These are phyloP conservation scores for Eupithecia pulchellata DNA, from an alignment of 2,888 invertebrate genomes.

Conservation along the genomic window DNA sequence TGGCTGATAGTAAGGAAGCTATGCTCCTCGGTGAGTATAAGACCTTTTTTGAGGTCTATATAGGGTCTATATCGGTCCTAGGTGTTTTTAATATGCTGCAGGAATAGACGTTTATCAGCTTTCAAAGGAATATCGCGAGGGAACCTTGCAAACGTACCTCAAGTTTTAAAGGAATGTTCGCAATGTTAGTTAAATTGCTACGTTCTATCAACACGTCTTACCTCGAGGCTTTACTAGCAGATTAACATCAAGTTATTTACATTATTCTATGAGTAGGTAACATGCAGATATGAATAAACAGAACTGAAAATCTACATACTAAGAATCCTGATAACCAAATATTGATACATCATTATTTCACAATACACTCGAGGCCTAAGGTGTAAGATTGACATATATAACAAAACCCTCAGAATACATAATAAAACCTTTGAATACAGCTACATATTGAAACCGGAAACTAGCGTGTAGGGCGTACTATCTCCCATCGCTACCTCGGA, in stretches of 20 bases:
- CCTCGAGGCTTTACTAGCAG: too few species aligned
- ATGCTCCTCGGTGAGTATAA: constrained; percentile 48
- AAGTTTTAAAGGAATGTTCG: too few species aligned
- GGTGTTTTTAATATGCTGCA: too few species aligned
- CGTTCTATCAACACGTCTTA: too few species aligned
- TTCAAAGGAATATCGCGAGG: too few species aligned
- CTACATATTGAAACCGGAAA: constrained; percentile 50
- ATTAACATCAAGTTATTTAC: too few species aligned
- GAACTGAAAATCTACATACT: not conserved
- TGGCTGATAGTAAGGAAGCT: constrained; percentile 80
- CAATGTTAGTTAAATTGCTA: too few species aligned
- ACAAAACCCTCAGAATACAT: constrained; percentile 24
- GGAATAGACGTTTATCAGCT: too few species aligned
- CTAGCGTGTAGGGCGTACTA: constrained; percentile 40
- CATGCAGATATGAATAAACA: not conserved
- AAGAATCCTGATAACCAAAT: not conserved
- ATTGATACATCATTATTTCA: not conserved
- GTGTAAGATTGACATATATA: constrained; percentile 1
- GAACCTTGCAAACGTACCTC: too few species aligned
- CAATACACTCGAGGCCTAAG: not conserved
- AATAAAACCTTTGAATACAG: constrained; percentile 4
- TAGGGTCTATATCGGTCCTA: too few species aligned
- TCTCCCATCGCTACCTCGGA: constrained; percentile 52
- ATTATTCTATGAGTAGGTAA: too few species aligned
- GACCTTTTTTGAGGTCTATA: not conserved